A percentile compares a stretch with the other conserved stretches of the same genome.
phyloP scores from a whole-genome alignment of 2,888 invertebrate species.

The Polydrusus pterygomalis region DNA sequence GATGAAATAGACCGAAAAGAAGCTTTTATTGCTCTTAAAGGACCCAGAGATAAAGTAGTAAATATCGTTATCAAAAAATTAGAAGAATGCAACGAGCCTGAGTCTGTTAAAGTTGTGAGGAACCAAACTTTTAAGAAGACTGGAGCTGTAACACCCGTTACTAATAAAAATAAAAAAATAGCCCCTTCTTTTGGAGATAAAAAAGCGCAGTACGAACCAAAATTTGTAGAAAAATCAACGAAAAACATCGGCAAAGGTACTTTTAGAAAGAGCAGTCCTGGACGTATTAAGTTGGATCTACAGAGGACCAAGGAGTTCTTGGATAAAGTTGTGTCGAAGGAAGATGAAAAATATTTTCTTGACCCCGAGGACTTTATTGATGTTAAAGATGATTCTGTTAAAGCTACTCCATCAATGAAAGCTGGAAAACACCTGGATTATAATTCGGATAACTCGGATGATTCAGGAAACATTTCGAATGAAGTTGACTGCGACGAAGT shows the following conservation, averaged over 20 bases:
- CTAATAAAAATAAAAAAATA: conserved; percentile 9
- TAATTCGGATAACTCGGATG: conserved; percentile 83
- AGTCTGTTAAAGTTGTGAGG: conserved; percentile 53
- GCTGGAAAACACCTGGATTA: conserved; percentile 69
- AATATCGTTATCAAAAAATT: conserved; percentile 59
- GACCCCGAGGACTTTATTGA: conserved; percentile 57
- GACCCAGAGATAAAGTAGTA: conserved; percentile 58
- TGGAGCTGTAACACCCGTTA: conserved; percentile 8
- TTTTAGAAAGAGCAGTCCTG: conserved; percentile 38
- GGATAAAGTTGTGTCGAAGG: conserved; percentile 55
- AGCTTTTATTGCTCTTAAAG: conserved; percentile 57
- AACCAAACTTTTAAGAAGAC: conserved; percentile 57
- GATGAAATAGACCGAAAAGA: conserved; percentile 54
- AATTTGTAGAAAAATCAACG: conserved; percentile 57
- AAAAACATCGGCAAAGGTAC: conserved; percentile 40
- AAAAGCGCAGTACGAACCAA: conserved; percentile 60
- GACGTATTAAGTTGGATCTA: conserved; percentile 59
- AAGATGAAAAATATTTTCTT: conserved; percentile 51
- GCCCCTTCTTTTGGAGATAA: conserved; percentile 56
- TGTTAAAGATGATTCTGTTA: conserved; percentile 50
- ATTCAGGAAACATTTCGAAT: conserved; percentile 88
- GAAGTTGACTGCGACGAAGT: conserved; percentile 73
- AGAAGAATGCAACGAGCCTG: conserved; percentile 51
- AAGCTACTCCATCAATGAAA: conserved; percentile 31
- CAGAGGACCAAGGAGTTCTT: conserved; percentile 61